These are phyloP conservation scores for Trissolcus basalis DNA, from an alignment of 1,140 invertebrate species.

Conservation along the genomic window DNA sequence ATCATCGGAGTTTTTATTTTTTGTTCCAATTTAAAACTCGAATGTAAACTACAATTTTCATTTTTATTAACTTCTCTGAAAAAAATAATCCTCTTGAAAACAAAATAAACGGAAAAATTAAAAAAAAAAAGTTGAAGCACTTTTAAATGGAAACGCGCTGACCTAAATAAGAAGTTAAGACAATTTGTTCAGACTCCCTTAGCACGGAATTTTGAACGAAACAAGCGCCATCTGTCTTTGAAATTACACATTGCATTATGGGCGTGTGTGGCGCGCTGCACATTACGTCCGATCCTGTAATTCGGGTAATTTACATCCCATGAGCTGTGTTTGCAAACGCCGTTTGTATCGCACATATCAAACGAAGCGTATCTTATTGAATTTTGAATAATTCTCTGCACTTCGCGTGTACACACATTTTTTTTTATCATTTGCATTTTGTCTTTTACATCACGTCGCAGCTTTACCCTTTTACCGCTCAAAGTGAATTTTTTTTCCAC, in stretches of 20 bases:
- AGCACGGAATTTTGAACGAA: constrained; percentile 10
- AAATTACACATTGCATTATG: constrained; percentile 27
- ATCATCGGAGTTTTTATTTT: background rate
- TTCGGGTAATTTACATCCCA: constrained; percentile 24
- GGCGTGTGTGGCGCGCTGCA: constrained; percentile 5
- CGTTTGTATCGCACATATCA: constrained; percentile 34
- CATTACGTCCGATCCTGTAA: constrained; percentile 25
- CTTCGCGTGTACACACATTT: constrained; percentile 20
- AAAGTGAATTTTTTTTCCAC: constrained; percentile 41
- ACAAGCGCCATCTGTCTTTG: constrained; percentile 18
- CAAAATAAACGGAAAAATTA: no score
- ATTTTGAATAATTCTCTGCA: constrained; percentile 41
- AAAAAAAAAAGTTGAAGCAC: constrained; percentile 7
- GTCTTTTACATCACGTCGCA: constrained; percentile 16
- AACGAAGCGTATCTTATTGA: constrained; percentile 46
- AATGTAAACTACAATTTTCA: no score
- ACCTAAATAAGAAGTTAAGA: constrained; percentile 42
- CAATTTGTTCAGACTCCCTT: constrained; percentile 17
- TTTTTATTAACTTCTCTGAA: no score
- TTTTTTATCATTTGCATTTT: constrained; percentile 47
- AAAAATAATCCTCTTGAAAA: no score
- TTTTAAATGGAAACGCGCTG: constrained; percentile 30
- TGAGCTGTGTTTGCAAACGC: background rate
- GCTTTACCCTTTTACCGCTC: constrained; percentile 32
- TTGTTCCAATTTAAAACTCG: background rate